Conservation (phyloP, 2,888 invertebrate genomes). For the Drosophila paramelanica region DNA sequence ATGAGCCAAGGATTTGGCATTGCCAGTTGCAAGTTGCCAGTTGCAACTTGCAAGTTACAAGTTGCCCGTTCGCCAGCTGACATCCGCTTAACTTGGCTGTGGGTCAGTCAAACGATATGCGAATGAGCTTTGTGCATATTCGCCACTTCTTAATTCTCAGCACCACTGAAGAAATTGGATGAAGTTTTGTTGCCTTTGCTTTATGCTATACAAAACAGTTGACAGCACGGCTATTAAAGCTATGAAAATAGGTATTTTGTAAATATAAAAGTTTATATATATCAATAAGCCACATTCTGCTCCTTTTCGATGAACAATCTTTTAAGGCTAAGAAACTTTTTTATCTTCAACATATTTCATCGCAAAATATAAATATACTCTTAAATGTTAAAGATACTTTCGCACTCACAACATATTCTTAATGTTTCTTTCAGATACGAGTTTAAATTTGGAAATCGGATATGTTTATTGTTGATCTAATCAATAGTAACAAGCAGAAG, state of each 20-base stretch:
- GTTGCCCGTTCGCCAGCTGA: neutral
- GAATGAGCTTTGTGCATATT: constrained; percentile 29
- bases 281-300: too few relatives aligned
- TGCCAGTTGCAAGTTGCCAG: constrained; percentile 22
- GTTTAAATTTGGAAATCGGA: neutral
- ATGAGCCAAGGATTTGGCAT: constrained; percentile 59
- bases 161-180: neutral
- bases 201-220: neutral
- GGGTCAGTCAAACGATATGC: constrained; percentile 54
- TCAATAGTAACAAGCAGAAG: neutral
- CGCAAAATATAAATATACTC: too few relatives aligned
- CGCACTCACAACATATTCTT: too few relatives aligned
- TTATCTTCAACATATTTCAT: too few relatives aligned
- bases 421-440: neutral
- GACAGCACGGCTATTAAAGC: too few relatives aligned
- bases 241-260: neutral
- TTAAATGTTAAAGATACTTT: too few relatives aligned
- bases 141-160: neutral
- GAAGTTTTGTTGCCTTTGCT: constrained; percentile 1
- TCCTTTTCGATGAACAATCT: too few relatives aligned
- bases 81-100: constrained; percentile 35
- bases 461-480: neutral
- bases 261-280: neutral
- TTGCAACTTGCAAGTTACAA: constrained; percentile 6
- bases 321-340: too few relatives aligned